Evolutionary conservation across 2,113 vertebrate genomes (phyloP).

Genomic region (Galbula dea): DNA sequence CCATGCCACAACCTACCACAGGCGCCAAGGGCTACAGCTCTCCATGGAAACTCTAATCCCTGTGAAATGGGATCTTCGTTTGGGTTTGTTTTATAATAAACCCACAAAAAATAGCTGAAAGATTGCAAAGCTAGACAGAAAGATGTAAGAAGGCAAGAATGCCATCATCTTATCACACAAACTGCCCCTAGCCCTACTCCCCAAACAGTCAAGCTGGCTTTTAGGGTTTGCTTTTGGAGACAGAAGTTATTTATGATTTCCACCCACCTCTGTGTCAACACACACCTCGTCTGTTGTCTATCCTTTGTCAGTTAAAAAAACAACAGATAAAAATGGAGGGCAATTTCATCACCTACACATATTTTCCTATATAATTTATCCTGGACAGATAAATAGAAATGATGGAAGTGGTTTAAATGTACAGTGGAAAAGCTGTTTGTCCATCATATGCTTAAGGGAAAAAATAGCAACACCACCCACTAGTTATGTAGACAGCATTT

Average conservation of each 20-base stretch:
- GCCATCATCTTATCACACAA: neutral
- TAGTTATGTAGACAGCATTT: constrained; percentile 26
- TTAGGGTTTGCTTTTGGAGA: constrained; percentile 10
- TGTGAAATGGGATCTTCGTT: constrained; percentile 19
- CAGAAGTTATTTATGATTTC: constrained; percentile 13
- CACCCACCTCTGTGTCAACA: constrained; percentile 3
- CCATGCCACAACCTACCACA: neutral
- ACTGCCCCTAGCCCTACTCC: neutral
- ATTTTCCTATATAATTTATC: constrained; percentile 34
- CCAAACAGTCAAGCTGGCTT: neutral
- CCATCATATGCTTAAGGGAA: neutral
- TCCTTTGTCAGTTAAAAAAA: constrained; percentile 1
- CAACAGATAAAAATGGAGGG: neutral
- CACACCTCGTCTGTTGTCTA: neutral
- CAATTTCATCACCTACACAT: constrained; percentile 42
- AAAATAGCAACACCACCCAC: constrained; percentile 35
- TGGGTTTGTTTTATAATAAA: constrained; percentile 32
- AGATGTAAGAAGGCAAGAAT: neutral
- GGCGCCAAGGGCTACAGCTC: constrained; percentile 32
- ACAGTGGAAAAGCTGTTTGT: constrained; percentile 24
- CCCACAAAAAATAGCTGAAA: neutral
- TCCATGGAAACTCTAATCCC: constrained; percentile 60
- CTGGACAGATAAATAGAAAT: neutral
- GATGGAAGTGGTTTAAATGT: constrained; percentile 12
- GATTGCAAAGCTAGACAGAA: neutral